Evolutionary conservation across 2,888 invertebrate genomes (phyloP).

Genomic region (Cheiracanthium punctorium): DNA sequence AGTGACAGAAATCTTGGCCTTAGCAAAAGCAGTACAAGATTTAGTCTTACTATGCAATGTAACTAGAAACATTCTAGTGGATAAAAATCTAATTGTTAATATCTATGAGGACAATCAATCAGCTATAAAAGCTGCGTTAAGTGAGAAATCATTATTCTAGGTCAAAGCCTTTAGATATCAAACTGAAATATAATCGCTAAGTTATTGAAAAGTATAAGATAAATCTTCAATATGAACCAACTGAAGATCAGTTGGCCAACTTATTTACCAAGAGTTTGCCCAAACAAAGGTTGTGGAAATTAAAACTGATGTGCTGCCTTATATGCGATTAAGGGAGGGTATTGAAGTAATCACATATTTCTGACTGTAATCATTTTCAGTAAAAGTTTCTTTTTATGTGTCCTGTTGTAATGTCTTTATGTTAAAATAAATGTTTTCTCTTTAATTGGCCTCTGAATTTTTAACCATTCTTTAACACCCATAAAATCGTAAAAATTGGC

Average conservation of each 20-base stretch:
- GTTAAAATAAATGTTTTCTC: too few relatives aligned
- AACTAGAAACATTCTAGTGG: slow-evolving; percentile 10
- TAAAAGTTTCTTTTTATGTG: neutral
- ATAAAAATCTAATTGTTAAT: neutral
- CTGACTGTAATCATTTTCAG: neutral
- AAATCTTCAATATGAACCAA: neutral
- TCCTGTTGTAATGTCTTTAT: too few relatives aligned
- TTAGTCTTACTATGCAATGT: slow-evolving; percentile 4
- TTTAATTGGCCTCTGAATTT: too few relatives aligned
- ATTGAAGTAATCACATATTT: too few relatives aligned
- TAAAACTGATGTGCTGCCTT: neutral
- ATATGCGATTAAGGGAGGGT: too few relatives aligned
- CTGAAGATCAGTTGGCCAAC: too few relatives aligned
- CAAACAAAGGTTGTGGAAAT: neutral
- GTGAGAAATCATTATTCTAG: too few relatives aligned
- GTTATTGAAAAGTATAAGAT: neutral
- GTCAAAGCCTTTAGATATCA: too few relatives aligned
- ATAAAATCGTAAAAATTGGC: too few relatives aligned
- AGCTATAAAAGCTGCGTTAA: too few relatives aligned
- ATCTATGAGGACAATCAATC: too few relatives aligned
- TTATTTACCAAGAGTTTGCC: neutral
- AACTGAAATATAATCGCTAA: neutral
- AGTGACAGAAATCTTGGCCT: slow-evolving; percentile 12
- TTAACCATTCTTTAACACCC: too few relatives aligned
- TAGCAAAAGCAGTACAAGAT: slow-evolving; percentile 26